Evolutionary conservation across 2,888 invertebrate species (phyloP), one percentile per base, ranked within the genome.

Genomic region (Papilio elwesi): DNA sequence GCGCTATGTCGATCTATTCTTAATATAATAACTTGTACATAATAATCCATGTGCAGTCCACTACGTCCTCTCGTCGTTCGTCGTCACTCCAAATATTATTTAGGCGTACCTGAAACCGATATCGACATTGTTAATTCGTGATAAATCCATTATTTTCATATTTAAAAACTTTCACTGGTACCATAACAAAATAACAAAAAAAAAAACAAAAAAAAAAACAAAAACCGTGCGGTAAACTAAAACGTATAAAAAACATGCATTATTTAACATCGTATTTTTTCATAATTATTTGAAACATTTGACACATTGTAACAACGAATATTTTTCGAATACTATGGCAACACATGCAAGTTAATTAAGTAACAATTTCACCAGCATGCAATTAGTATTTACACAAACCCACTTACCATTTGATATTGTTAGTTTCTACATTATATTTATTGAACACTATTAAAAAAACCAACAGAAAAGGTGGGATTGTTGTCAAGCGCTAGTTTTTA

Each of bases 31-130:
- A 85, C 83, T 89, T 89, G 88, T 88, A 90, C 85, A 84, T 85
- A 85, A 83, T 81, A 82, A 82, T 86, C 83, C 85, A 84, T 82
- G 82, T 84, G 86, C 81, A 82, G 80, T 81, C 82, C 82, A 87
- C 82, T 81, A 85, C 83, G 84, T 80, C 81, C 75, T 80, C 76
- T 75, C 75, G 75, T 85, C 74, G 73, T 82, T 87, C 86, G 83
- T 87, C 88, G 84, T 85, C 84, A 83, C 79, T 80, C 79, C 78
- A 75, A 71, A 74, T 75, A 68, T 85, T 83, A 83, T 85, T 90
- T 92, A 93, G 79, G 89, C 92, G 86, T 91, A 92, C 87, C 92
- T 93, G 91, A 65, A 88, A 90, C 74, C 74, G 47, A 69, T 68
- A 80, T 43, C 36, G 57, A 71, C 70, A 69, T 74, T 68, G 67